These are phyloP conservation scores for Hydrolagus affinis DNA, from an alignment of 2,113 vertebrate genomes.

Conservation along the genomic window DNA sequence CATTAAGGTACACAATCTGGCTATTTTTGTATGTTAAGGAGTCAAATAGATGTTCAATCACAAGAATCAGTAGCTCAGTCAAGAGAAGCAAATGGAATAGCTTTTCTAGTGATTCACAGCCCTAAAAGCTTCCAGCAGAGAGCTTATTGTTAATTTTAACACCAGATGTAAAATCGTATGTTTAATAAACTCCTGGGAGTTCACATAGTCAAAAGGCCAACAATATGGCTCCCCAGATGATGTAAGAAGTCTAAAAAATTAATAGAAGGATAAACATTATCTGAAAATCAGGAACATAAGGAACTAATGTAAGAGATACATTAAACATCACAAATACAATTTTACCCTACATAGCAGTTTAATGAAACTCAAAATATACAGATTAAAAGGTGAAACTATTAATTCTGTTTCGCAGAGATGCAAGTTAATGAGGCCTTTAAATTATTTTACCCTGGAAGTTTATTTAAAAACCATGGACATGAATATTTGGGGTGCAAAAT, in stretches of 20 bases:
- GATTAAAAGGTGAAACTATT: neutral
- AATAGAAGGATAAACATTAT: too few species aligned
- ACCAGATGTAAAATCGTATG: neutral
- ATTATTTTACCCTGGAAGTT: too few species aligned
- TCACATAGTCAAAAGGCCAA: neutral
- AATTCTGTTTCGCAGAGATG: neutral
- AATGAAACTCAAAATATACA: neutral
- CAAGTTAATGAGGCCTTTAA: neutral
- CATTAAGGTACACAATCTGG: conserved; percentile 15
- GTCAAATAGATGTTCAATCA: neutral
- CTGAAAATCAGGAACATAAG: neutral
- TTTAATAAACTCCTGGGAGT: neutral
- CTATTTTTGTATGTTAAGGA: conserved; percentile 20
- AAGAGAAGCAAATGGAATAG: neutral
- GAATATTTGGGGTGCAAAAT: too few species aligned
- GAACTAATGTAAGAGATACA: too few species aligned
- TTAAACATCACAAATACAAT: too few species aligned
- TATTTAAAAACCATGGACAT: too few species aligned
- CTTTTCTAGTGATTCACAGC: neutral
- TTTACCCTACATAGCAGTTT: too few species aligned
- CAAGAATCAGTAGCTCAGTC: neutral
- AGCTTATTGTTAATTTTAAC: neutral
- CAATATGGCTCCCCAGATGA: too few species aligned
- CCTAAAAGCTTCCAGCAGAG: neutral
- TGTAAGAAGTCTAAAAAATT: too few species aligned